Conservation (phyloP, 2,888 invertebrate genomes). For the Lasioglossum leucozonium region DNA sequence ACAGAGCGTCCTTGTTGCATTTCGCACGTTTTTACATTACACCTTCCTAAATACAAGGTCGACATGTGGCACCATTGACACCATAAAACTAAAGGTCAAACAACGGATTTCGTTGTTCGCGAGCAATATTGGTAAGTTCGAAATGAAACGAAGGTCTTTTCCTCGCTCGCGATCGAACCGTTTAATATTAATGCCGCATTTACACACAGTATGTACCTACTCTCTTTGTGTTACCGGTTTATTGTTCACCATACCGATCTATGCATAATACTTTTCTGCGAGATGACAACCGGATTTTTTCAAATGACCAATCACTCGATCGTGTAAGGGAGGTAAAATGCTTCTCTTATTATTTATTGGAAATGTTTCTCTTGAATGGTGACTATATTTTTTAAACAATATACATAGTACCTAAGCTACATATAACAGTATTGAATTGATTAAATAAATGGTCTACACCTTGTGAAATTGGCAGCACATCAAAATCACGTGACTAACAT, state of each 20-base stretch:
- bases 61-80: background rate
- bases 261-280: background rate
- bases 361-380: background rate
- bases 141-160: conserved; percentile 10
- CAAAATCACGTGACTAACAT: no score
- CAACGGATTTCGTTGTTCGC: conserved; percentile 14
- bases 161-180: background rate
- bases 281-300: conserved; percentile 5
- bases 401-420: no score
- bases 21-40: conserved; percentile 41
- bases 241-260: background rate
- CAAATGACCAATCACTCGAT: background rate
- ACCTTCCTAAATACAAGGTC: conserved; percentile 23
- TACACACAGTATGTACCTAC: conserved; percentile 9
- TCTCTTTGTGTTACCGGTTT: conserved; percentile 3
- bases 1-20: conserved; percentile 38
- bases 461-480: no score
- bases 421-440: no score
- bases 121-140: background rate
- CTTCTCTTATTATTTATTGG: background rate
- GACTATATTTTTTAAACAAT: no score
- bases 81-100: conserved; percentile 12
- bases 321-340: background rate
- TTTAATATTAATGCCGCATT: conserved; percentile 24
- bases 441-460: no score